Evolutionary conservation across 2,113 vertebrate genomes (phyloP), one percentile per base, ranked within the genome.

Genomic region (Bagarius yarrelli): DNA sequence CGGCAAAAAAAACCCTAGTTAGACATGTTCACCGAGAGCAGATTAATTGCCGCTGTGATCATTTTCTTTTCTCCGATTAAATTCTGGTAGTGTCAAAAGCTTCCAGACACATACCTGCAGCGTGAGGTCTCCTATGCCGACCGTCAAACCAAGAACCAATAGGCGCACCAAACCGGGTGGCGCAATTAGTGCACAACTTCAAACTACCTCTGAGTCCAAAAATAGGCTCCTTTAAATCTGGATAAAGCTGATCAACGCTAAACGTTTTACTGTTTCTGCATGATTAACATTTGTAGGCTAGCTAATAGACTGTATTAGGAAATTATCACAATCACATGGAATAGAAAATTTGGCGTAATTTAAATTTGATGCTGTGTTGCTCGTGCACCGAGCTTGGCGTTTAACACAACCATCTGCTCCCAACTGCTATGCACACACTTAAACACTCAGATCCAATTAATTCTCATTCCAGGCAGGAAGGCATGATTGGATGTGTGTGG

Each of bases 391-490:
- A 52, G 75, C 32, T 63, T 82, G 75, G 53, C 75, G 70, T 78
- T 82, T 78, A 78, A 82, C 44, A 55, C 66, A 71, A 78, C 44
- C 82, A 83, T 75, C 82, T 83, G 77, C 52, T 73, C 52, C 53
- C 60, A 59, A 75, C 70, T 67, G 57, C 52, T 66, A 77, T 60
- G 63, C 36, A n/a, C 63, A 50, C 70, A n/a, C 82, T 75, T 79
- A 73, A 57, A 57, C 36, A 56, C 69, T 67, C 61, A 25, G 70
- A 79, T 74, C 77, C 60, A 75, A 57, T 83, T 83, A 57, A 83
- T 73, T 83, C 61, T 59, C 47, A 83, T 83, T 82, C 81, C 73
- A 77, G 55, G 64, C 76, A 83, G 70, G 57, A 55, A 67, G 21
- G 27, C 52, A 75, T 36, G 19, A 83, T 74, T 83, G 52, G 52